Evolutionary conservation across 2,888 invertebrate genomes (phyloP), one percentile per base, ranked within the genome.

Genomic region (Ennomos quercinarius): DNA sequence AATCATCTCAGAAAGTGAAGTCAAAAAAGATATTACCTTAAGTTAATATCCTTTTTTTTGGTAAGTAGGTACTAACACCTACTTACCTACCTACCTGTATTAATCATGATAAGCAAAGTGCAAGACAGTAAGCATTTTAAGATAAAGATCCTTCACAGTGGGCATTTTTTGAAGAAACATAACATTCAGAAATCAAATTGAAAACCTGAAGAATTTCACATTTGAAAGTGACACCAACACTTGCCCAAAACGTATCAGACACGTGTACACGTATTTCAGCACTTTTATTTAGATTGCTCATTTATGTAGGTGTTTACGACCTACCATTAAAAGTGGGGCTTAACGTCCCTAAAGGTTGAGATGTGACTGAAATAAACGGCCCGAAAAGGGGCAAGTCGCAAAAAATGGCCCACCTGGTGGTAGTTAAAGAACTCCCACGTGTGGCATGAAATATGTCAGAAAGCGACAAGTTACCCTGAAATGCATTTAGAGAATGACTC

Each of bases 381-480:
- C 37, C 46, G 34, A 60, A 60, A 60, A 55, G 50, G 59, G 58
- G 49, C 48, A 43, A 17, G 17, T 9, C 44, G 59, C 59, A 60
- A 60, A 60, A 60, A 60, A 63, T 48, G 44, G 50, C 48, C 59
- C 65, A 63, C 65, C 65, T 60, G 67, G 58, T 37, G 37, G 61
- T 45, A 61, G 56, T 63, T 53, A 61, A 53, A 60, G 53, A 10
- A 42, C 47, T 58, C 61, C 53, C 61, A n/a, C 0, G 61, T 13
- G 63, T 13, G 41, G 44, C 55, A 39, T 51, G 52, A 53, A 56
- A 61, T 46, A 42, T 51, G 59, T 55, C 50, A 46, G 11, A 54
- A 13, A 34, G 50, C 44, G 59, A 54, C 49, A 59, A 60, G 59
- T 50, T 45, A 54, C 54, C 50, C 8, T n/a, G 48, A 45, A 37